Percentiles rank a stretch among this genome's conserved stretches.
Conservation (phyloP, 2,113 vertebrate genomes). For the Melanocharis versteri region DNA sequence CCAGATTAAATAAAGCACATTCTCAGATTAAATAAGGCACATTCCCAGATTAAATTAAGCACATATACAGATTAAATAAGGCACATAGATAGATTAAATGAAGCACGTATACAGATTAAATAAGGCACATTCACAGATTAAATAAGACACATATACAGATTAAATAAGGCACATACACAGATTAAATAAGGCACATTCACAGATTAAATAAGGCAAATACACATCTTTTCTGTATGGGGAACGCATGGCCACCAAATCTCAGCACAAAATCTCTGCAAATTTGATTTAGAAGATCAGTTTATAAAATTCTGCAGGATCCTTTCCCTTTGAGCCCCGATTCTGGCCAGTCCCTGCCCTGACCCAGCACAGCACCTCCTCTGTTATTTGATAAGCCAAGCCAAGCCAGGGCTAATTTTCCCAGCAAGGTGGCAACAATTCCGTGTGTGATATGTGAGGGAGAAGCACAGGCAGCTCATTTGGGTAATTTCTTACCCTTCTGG, state of each 20-base stretch:
- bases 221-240: background rate
- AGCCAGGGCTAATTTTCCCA: constrained; percentile 56
- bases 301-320: background rate
- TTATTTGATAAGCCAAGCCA: constrained; percentile 9
- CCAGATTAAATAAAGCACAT: no score
- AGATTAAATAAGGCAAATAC: background rate
- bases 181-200: background rate
- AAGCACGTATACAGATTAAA: background rate
- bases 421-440: constrained; percentile 59
- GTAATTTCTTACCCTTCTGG: constrained; percentile 62
- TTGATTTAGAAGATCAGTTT: background rate
- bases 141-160: background rate
- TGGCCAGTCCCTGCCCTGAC: background rate
- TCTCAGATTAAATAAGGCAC: background rate
- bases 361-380: background rate
- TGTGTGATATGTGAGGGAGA: constrained; percentile 34
- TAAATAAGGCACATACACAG: background rate
- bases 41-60: background rate
- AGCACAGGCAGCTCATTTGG: constrained; percentile 59
- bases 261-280: background rate
- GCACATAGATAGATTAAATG: background rate
- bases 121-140: background rate
- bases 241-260: background rate
- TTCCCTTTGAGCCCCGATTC: background rate
- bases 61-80: background rate